Conservation (phyloP, 2,888 invertebrate species). For the Drosophila cognata region DNA sequence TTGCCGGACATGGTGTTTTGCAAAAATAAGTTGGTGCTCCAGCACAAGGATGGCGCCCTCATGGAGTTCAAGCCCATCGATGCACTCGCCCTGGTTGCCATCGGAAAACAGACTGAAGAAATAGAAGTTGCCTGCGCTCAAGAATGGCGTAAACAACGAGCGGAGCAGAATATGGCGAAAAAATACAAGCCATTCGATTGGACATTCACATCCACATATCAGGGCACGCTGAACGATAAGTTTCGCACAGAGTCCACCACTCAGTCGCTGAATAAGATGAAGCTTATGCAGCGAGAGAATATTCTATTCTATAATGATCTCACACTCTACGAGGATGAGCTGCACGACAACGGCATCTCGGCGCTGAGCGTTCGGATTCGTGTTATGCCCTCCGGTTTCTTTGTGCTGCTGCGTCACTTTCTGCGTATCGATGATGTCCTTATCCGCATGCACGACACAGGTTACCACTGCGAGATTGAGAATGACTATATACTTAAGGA, state of each 20-base stretch:
- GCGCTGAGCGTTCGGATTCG: slow-evolving; percentile 96
- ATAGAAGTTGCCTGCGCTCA: slow-evolving; percentile 95
- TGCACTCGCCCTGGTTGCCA: slow-evolving; percentile 92
- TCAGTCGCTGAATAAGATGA: slow-evolving; percentile 93
- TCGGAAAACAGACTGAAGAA: slow-evolving; percentile 87
- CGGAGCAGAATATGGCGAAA: slow-evolving; percentile 88
- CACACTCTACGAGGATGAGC: slow-evolving; percentile 98
- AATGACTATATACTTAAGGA: slow-evolving; percentile 93
- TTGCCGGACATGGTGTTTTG: slow-evolving; percentile 99
- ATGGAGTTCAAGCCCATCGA: slow-evolving; percentile 96
- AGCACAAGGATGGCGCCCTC: slow-evolving; percentile 88
- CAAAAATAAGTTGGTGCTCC: slow-evolving; percentile 91
- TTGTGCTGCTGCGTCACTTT: slow-evolving; percentile 95
- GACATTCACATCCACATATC: slow-evolving; percentile 98
- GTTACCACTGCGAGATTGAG: slow-evolving; percentile 92
- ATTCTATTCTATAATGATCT: slow-evolving; percentile 97
- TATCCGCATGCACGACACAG: slow-evolving; percentile 94
- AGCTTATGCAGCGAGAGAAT: slow-evolving; percentile 94
- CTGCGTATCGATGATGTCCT: slow-evolving; percentile 97
- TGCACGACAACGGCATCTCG: slow-evolving; percentile 98
- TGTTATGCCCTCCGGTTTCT: slow-evolving; percentile 98
- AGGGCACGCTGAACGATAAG: slow-evolving; percentile 90
- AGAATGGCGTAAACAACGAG: slow-evolving; percentile 95
- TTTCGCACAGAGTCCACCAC: slow-evolving; percentile 88
- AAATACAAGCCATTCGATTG: slow-evolving; percentile 97